phyloP scores from a whole-genome alignment of 2,797 vertebrate species.

The Gephyroberyx darwinii region DNA sequence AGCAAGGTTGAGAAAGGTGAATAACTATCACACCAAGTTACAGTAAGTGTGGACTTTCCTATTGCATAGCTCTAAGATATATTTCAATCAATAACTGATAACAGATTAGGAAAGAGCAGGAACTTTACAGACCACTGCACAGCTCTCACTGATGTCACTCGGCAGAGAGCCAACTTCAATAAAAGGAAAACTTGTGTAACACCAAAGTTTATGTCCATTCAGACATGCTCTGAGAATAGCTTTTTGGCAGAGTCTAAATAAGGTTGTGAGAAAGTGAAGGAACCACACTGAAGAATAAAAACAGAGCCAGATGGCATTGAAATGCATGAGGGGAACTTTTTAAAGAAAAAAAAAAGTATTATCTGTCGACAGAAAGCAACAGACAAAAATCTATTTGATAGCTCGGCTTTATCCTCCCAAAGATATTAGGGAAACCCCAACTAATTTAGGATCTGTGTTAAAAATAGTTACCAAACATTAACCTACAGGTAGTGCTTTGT shows the following conservation, averaged over 20 bases:
- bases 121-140: conserved; percentile 52
- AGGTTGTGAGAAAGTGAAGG: conserved; percentile 81
- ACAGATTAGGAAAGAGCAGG: conserved; percentile 51
- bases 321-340: conserved; percentile 69
- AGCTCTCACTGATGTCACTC: conserved; percentile 73
- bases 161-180: conserved; percentile 72
- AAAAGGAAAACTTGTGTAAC: conserved; percentile 74
- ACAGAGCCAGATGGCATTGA: conserved; percentile 76
- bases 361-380: conserved; percentile 61
- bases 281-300: conserved; percentile 71
- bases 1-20: neutral
- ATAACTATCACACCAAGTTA: neutral
- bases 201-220: conserved; percentile 71
- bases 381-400: conserved; percentile 48
- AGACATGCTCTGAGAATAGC: conserved; percentile 78
- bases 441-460: conserved; percentile 54
- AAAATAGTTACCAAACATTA: conserved; percentile 26
- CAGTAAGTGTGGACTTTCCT: conserved; percentile 12
- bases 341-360: conserved; percentile 70
- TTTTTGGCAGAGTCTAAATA: conserved; percentile 76
- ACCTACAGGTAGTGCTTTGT: conserved; percentile 55
- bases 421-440: conserved; percentile 37
- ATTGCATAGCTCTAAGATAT: conserved; percentile 27
- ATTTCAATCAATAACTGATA: conserved; percentile 45
- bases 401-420: conserved; percentile 50